Evolutionary conservation across 2,113 vertebrate species (phyloP), one percentile per base, ranked within the genome.

Genomic region (Dipodomys merriami): DNA sequence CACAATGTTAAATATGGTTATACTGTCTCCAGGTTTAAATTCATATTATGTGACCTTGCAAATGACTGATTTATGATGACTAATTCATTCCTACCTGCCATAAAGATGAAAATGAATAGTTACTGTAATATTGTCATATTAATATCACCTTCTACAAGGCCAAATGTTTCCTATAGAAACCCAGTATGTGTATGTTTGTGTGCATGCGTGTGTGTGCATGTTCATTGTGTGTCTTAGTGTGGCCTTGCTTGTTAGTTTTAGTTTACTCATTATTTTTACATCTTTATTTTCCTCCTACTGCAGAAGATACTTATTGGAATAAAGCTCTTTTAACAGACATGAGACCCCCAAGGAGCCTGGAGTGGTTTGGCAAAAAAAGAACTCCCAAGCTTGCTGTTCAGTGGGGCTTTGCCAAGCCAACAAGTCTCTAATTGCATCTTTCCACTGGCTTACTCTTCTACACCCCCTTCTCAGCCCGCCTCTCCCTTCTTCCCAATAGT

Each of bases 351-450:
- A 93, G 64, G 62, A 96, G 88, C 92, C 91, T 97, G 90, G 95
- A 97, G 93, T 96, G 92, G 84, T 95, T 96, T 98, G 97, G 97
- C 95, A 97, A 87, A 96, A 96, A 91, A 86, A 84, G 46, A 86
- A 83, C 96, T 93, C 81, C 87, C n/a, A 53, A 72, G 93, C 96
- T 97, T 90, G 93, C 95, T 97, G 92, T 94, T 97, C 6, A 22
- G 30, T 95, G 22, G 0, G 57, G 60, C 96, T 98, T 96, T 98
- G 97, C 97, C 97, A 98, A 98, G 95, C 94, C 97, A 96, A 96
- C 95, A 96, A 94, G 92, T 89, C 96, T 97, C 95, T 98, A 97
- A 98, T 98, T 97, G 86, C 95, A 94, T 98, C 96, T 97, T 98
- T 98, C 96, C 93, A 83, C 72, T 97, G 93, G 91, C 91, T 96